A percentile compares a stretch with the other conserved stretches of the same genome.
Evolutionary conservation across 2,888 invertebrate genomes (phyloP).

Genomic region (Polymixis lichenea): DNA sequence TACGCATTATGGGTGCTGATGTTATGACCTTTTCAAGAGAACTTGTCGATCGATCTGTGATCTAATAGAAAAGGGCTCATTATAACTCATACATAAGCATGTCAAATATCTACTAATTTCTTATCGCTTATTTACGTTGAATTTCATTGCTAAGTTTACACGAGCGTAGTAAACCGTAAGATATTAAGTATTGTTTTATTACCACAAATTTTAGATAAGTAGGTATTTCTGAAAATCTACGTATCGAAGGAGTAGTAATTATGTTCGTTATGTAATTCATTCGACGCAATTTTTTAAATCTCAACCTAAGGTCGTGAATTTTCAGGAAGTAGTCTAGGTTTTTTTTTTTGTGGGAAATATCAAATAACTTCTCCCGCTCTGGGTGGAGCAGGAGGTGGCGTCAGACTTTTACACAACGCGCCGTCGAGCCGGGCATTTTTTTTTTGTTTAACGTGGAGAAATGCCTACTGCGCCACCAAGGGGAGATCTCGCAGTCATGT

Average conservation of each 20-base stretch:
- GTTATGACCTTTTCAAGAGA: background rate
- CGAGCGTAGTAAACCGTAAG: constrained; percentile 5
- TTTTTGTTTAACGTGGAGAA: too few species aligned
- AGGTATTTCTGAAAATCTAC: too few species aligned
- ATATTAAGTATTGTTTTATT: background rate
- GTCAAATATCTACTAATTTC: background rate
- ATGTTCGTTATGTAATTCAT: background rate
- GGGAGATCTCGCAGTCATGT: too few species aligned
- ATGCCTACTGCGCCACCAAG: too few species aligned
- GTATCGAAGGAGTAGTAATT: background rate
- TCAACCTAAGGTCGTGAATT: background rate
- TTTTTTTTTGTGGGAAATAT: too few species aligned
- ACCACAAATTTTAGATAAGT: constrained; percentile 4
- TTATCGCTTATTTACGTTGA: background rate
- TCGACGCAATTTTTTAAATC: background rate
- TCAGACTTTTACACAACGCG: too few species aligned
- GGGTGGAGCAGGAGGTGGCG: too few species aligned
- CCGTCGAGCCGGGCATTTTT: too few species aligned
- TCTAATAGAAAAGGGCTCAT: background rate
- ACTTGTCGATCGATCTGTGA: background rate
- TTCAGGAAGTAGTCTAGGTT: background rate
- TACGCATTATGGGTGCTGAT: too few species aligned
- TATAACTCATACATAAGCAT: background rate
- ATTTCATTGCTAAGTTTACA: background rate
- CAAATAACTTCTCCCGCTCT: too few species aligned